Base-by-base conservation (phyloP, 2,797 vertebrate genomes). In the Pseudomugil gertrudae region DNA sequence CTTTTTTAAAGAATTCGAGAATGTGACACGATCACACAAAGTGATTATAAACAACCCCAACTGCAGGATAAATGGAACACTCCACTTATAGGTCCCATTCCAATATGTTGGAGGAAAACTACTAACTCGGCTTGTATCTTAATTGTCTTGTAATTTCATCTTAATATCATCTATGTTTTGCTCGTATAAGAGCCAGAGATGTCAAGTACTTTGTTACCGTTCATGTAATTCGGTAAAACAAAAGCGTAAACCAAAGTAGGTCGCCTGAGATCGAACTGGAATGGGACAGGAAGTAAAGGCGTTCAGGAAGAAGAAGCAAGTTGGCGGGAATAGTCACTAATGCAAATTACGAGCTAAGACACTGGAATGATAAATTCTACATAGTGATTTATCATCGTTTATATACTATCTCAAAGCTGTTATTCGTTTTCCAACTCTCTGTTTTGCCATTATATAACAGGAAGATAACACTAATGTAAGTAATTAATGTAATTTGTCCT, bases 241-340 rank as follows among this genome's bases (percentile, higher is more conserved):
- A 21, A 0, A 4, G 0, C 6, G 1, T 61, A 21, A 54, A 0
- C 26, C 0, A 7, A 6, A 38, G 7, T n/a, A 17, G 19, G 13
- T 43, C 48, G 24, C 26, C 2, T 0, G 6, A 17, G 2, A 72
- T 14, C 57, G 62, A 79, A 73, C 47, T 63, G 73, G 74, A 35
- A 74, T 72, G 38, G 3, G n/a, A 52, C 87, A 50, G 86, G 86
- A 90, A 87, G 86, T 75, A n/a, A 17, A 15, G 0, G 14, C 3
- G 4, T 8, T 24, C 40, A 45, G 40, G 40, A 45, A 45, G 40
- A 45, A 45, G 69, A 58, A 67, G 27, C 27, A 0, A n/a, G 60
- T n/a, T 75, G 87, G 89, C 88, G 89, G 81, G 87, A 90, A 76
- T 13, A 17, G 14, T 5, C 47, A 7, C 5, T 11, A 15, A 23